Percentiles rank a stretch among this genome's conserved stretches.
Evolutionary conservation across 1,140 invertebrate genomes (phyloP).

Genomic region (Achatina immaculata): DNA sequence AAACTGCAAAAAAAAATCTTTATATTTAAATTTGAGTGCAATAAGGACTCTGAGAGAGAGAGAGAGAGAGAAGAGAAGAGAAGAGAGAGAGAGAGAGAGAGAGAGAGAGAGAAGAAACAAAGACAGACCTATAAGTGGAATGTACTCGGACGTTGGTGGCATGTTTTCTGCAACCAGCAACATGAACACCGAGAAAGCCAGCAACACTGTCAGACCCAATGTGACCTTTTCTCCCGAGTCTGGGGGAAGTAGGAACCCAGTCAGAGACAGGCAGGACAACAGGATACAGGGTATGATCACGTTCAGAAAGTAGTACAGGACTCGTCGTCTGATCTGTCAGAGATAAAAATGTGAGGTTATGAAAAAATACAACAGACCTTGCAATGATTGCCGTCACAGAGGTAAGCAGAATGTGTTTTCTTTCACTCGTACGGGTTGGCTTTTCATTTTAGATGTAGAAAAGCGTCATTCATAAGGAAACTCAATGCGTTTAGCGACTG

Average conservation of each 20-base stretch:
- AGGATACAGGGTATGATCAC: slow-evolving; percentile 70
- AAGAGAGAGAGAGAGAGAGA: no score
- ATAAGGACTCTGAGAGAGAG: no score
- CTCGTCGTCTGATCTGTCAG: slow-evolving; percentile 65
- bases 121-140: slow-evolving; percentile 75
- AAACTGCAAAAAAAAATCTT: no score
- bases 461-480: slow-evolving; percentile 32
- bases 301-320: slow-evolving; percentile 69
- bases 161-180: slow-evolving; percentile 76
- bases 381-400: no score
- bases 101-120: no score
- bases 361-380: no score
- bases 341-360: slow-evolving; percentile 66
- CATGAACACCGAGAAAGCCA: slow-evolving; percentile 78
- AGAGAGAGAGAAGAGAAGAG: no score
- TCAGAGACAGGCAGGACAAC: slow-evolving; percentile 63
- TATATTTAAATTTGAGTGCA: no score
- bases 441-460: not conserved
- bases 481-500: slow-evolving; percentile 56
- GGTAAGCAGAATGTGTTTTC: no score
- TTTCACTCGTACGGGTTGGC: no score
- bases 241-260: slow-evolving; percentile 65
- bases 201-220: slow-evolving; percentile 73
- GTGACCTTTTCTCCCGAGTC: slow-evolving; percentile 70
- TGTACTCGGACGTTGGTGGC: slow-evolving; percentile 76